A percentile compares a stretch with the other conserved stretches of the same genome.
These are phyloP conservation scores for Phataginus tetradactyla DNA, from an alignment of 2,797 vertebrate species.

Conservation along the genomic window DNA sequence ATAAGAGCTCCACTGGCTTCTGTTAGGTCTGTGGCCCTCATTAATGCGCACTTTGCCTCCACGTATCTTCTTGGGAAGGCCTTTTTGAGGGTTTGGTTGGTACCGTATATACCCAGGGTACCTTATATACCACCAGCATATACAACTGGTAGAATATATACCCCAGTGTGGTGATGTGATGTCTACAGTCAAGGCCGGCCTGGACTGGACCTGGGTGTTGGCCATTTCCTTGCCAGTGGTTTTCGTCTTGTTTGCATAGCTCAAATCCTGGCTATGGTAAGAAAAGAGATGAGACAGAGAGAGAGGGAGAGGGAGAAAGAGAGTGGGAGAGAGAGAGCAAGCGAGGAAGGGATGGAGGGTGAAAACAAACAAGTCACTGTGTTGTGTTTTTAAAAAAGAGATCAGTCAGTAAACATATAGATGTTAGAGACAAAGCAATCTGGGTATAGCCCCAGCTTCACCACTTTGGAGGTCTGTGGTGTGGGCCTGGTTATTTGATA, in stretches of 20 bases:
- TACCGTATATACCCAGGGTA: not conserved
- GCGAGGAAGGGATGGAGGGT: not conserved
- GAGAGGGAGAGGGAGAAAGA: fast-evolving
- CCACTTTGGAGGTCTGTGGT: not conserved
- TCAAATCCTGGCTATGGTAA: not conserved
- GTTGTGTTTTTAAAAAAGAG: not conserved
- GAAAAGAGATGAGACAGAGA: not conserved
- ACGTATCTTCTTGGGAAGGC: not conserved
- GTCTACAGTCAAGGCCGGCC: not conserved
- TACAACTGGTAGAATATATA: not conserved
- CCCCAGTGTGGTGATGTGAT: not conserved
- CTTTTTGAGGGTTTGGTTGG: not conserved
- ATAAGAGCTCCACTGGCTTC: not conserved
- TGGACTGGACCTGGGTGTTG: not conserved
- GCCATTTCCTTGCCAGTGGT: not conserved
- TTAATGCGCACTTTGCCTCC: not conserved
- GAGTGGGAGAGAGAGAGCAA: too few species aligned
- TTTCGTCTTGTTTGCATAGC: not conserved
- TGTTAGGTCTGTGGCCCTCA: not conserved
- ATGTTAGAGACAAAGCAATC: not conserved
- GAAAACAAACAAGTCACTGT: not conserved
- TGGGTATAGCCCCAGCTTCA: not conserved
- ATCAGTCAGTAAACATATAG: not conserved
- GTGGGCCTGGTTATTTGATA: not conserved
- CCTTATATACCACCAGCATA: too few species aligned